Percentiles rank a stretch among this genome's conserved stretches.
Conservation (phyloP, 2,797 vertebrate genomes). For the Anabas testudineus region DNA sequence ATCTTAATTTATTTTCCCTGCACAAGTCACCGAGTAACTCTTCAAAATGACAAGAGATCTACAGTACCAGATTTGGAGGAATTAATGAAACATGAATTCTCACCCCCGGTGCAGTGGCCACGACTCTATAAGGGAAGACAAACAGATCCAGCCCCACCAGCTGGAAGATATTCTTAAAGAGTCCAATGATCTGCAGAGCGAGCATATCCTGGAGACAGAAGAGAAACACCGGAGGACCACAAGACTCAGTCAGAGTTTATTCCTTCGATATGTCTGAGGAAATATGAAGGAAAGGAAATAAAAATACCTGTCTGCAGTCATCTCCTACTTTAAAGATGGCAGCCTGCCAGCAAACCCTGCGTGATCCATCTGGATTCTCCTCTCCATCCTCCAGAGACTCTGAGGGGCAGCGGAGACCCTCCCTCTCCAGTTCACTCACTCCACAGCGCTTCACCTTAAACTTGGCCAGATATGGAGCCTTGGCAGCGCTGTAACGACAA, state of each 20-base stretch:
- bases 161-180: conserved; percentile 99
- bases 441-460: conserved; percentile 98
- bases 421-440: conserved; percentile 95
- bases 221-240: background rate
- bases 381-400: conserved; percentile 87
- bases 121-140: conserved; percentile 97
- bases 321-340: conserved; percentile 99
- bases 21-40: no score
- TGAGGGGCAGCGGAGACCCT: conserved; percentile 90
- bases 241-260: background rate
- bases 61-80: no score
- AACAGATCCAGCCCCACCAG: conserved; percentile 97
- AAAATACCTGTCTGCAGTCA: conserved; percentile 94
- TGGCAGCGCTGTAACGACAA: conserved; percentile 88
- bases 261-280: background rate
- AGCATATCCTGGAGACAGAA: conserved; percentile 92
- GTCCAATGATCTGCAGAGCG: conserved; percentile 97
- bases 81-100: conserved; percentile 32
- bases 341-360: conserved; percentile 93
- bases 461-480: conserved; percentile 96
- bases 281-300: background rate
- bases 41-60: no score
- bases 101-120: conserved; percentile 97
- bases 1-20: no score
- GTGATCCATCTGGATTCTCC: conserved; percentile 83